phyloP scores from a whole-genome alignment of 2,113 vertebrate species.

The Eidolon helvum region DNA sequence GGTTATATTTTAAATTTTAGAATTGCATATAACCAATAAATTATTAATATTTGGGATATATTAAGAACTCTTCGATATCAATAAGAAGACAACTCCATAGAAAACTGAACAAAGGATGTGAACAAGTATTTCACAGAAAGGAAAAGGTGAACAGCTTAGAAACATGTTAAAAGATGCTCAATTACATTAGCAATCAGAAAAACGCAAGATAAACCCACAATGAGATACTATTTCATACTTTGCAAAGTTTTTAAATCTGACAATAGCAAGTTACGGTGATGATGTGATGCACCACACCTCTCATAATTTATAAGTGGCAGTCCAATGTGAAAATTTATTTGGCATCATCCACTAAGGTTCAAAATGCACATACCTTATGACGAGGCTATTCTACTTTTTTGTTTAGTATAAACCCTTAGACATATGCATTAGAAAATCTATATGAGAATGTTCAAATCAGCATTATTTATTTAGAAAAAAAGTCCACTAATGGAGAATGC shows the following conservation, averaged over 20 bases:
- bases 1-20: neutral
- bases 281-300: neutral
- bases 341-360: neutral
- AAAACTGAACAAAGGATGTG: neutral
- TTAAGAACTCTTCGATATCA: neutral
- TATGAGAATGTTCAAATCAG: neutral
- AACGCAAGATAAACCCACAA: neutral
- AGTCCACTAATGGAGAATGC: neutral
- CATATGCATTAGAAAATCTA: neutral
- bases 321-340: neutral
- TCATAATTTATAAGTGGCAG: neutral
- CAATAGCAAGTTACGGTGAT: neutral
- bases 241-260: neutral
- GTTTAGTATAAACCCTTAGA: neutral
- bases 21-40: neutral
- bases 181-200: neutral
- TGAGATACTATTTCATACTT: neutral
- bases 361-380: neutral
- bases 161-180: neutral
- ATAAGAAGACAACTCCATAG: neutral
- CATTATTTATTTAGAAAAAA: neutral
- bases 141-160: neutral
- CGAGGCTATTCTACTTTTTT: neutral
- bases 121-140: neutral
- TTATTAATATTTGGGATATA: neutral